phyloP scores from a whole-genome alignment of 2,113 vertebrate species.

The Rhynchomys soricoides region DNA sequence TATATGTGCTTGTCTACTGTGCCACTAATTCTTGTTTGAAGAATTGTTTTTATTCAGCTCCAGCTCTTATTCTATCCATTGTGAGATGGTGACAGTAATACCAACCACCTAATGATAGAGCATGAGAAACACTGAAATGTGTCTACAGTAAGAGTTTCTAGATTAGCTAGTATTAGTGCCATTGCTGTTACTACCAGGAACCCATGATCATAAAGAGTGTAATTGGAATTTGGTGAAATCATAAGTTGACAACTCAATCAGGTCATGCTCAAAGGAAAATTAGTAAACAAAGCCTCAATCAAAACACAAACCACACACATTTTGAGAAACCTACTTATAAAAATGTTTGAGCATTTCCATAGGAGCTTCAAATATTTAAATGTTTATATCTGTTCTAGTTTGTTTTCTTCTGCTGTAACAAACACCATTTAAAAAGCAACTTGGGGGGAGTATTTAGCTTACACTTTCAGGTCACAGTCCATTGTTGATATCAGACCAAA shows the following conservation, averaged over 20 bases:
- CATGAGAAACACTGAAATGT: neutral
- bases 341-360: neutral
- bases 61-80: neutral
- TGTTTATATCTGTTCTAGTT: neutral
- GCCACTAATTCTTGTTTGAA: neutral
- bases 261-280: neutral
- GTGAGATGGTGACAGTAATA: neutral
- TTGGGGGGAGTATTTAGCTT: neutral
- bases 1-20: neutral
- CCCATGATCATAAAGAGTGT: neutral
- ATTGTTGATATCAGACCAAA: neutral
- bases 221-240: neutral
- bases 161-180: neutral
- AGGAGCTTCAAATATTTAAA: neutral
- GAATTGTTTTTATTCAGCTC: neutral
- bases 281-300: neutral
- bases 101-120: neutral
- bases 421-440: neutral
- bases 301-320: neutral
- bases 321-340: neutral
- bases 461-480: neutral
- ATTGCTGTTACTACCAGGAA: neutral
- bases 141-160: neutral
- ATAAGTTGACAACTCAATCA: neutral
- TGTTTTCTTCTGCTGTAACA: neutral